Percentiles rank a stretch among this genome's conserved stretches.
Conservation (phyloP, 2,888 invertebrate genomes). For the Chelonus formosanus region DNA sequence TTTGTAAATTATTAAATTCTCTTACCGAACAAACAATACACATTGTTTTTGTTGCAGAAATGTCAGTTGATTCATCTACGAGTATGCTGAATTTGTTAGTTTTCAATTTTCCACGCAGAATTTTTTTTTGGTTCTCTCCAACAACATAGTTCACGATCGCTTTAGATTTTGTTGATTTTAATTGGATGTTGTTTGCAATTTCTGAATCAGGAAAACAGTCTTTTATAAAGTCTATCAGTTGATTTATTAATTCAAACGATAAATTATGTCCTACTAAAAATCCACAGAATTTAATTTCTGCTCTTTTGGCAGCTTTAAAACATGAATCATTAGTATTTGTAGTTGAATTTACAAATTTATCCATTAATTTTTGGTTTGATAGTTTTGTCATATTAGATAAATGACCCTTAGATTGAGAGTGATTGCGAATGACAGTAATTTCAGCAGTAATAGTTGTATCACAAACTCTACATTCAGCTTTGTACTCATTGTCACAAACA, state of each 20-base stretch:
- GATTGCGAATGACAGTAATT: not conserved
- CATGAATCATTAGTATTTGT: slow-evolving; percentile 1
- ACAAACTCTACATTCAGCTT: slow-evolving; percentile 5
- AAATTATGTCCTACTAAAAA: slow-evolving; percentile 34
- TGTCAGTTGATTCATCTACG: slow-evolving; percentile 49
- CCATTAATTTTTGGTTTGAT: not conserved
- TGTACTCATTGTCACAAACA: not conserved
- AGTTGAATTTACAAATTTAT: not conserved
- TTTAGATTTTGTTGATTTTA: slow-evolving; percentile 46
- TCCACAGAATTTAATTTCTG: slow-evolving; percentile 37
- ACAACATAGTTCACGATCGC: slow-evolving; percentile 47
- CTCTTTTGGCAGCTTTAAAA: slow-evolving; percentile 15
- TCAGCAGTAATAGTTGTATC: not conserved
- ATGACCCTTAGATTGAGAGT: not conserved
- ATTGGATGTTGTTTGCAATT: slow-evolving; percentile 42
- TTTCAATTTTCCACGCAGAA: slow-evolving; percentile 42
- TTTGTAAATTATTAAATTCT: too few relatives aligned
- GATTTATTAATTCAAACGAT: slow-evolving; percentile 33
- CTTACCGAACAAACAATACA: slow-evolving; percentile 44
- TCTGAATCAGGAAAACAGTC: slow-evolving; percentile 46
- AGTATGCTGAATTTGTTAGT: slow-evolving; percentile 45
- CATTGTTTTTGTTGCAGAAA: slow-evolving; percentile 37
- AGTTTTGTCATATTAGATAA: not conserved
- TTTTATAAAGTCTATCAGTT: slow-evolving; percentile 42
- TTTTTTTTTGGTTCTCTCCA: slow-evolving; percentile 44